phyloP scores from a whole-genome alignment of 2,888 invertebrate genomes.

The Xylophagus ater region DNA sequence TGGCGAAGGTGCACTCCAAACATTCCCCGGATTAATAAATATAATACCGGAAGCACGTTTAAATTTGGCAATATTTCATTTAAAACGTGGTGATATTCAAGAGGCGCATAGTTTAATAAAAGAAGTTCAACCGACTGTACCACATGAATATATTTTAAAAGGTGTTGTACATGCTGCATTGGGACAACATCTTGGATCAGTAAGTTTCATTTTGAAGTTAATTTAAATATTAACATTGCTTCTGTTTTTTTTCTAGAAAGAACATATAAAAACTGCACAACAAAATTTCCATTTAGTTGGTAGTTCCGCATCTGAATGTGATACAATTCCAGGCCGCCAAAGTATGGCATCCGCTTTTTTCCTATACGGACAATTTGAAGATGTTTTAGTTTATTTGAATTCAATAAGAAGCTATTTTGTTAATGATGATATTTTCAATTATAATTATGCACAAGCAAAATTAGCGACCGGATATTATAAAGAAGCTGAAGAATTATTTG shows the following conservation, averaged over 20 bases:
- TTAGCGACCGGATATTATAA: conserved; percentile 86
- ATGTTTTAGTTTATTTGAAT: conserved; percentile 90
- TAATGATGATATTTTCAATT: conserved; percentile 79
- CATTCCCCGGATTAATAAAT: conserved; percentile 80
- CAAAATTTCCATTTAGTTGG: conserved; percentile 95
- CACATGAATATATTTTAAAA: conserved; percentile 92
- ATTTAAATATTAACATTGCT: background rate
- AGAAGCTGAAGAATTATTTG: conserved; percentile 86
- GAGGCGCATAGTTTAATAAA: conserved; percentile 84
- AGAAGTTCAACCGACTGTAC: conserved; percentile 83
- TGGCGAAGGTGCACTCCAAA: conserved; percentile 87
- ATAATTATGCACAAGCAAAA: conserved; percentile 83
- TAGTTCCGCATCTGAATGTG: conserved; percentile 92
- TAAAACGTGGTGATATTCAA: conserved; percentile 76
- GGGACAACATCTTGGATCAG: conserved; percentile 85
- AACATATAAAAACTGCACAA: conserved; percentile 88
- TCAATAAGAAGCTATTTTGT: conserved; percentile 95
- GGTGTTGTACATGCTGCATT: conserved; percentile 91
- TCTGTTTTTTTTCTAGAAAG: conserved; percentile 52
- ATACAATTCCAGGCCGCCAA: conserved; percentile 93
- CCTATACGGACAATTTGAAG: conserved; percentile 86
- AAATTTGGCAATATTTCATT: conserved; percentile 89
- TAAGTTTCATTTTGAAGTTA: conserved; percentile 39
- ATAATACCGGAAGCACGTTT: conserved; percentile 93
- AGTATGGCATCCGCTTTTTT: conserved; percentile 98